Base-by-base conservation (phyloP, 2,113 vertebrate species). In the Nannospalax galili region DNA sequence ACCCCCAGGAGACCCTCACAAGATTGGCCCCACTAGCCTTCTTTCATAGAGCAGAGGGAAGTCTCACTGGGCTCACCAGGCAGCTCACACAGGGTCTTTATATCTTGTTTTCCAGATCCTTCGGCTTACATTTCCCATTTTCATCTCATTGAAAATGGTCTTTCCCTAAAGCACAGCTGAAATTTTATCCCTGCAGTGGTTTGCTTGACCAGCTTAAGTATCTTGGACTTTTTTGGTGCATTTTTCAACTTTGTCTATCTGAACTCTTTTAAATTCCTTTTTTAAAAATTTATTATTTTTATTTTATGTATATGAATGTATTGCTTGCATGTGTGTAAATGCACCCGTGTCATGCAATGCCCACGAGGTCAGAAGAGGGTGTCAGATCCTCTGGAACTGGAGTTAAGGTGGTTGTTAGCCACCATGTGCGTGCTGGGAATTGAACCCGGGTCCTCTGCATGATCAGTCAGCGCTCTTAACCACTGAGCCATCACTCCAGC, bases 81-180 rank as follows among this genome's bases (percentile, higher is more conserved):
- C 62, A 52, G 40, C 82, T 52, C 20, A n/a, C 35, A 10, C 24
- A 62, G 42, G 35, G 9, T 81, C 75, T 93, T 74, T 77, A 78
- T 88, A 72, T 96, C 35, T 92, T 28, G 0, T 9, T 92, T 75
- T 77, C 16, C 22, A 40, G 22, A 42, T 92, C 10, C 75, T 87
- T 92, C 35, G 48, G 6, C 48, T 52, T 11, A 52, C 48, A 62
- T 64, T 88, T 93, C 52, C 16, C 85, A 11, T 67, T 69, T 92
- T 89, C 7, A 45, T 92, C 64, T 89, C 56, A 45, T 94, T 19
- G 73, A 82, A 73, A 79, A 82, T 82, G 91, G 67, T 84, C 24
- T 64, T 74, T 92, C 28, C 78, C 19, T 0, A 79, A 86, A 96
- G 32, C 48, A 30, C 3, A 79, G 22, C 17, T 80, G 60, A 42